Evolutionary conservation across 2,113 vertebrate genomes (phyloP).

Genomic region (Motacilla tschutschensis): DNA sequence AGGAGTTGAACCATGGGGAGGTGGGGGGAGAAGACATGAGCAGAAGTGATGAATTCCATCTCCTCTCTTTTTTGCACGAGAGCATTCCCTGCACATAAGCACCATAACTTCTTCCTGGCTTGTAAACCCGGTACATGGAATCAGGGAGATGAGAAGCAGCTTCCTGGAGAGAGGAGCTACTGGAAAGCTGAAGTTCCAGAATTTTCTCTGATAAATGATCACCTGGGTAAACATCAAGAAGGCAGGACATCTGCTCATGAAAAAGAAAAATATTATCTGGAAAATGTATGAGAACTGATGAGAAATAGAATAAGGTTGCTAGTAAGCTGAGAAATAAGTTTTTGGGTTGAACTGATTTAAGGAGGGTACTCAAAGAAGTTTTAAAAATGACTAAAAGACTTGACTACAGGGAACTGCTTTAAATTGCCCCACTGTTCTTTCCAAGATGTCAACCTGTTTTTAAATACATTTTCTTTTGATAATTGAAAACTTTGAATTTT

Average conservation of each 20-base stretch:
- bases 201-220: neutral
- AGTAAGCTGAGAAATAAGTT: neutral
- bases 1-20: rapidly evolving
- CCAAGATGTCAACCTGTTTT: neutral
- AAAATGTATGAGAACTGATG: neutral
- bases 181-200: neutral
- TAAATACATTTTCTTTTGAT: neutral
- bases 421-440: neutral
- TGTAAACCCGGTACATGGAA: neutral
- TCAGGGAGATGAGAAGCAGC: neutral
- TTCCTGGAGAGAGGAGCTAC: neutral
- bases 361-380: neutral
- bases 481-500: neutral
- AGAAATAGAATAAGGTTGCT: neutral
- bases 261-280: neutral
- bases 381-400: neutral
- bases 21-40: neutral
- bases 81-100: neutral
- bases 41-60: neutral
- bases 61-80: neutral
- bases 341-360: neutral
- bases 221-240: neutral
- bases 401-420: neutral
- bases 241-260: neutral
- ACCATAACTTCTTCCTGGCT: neutral